phyloP scores from a whole-genome alignment of 2,797 vertebrate species.

The Tinamus major region DNA sequence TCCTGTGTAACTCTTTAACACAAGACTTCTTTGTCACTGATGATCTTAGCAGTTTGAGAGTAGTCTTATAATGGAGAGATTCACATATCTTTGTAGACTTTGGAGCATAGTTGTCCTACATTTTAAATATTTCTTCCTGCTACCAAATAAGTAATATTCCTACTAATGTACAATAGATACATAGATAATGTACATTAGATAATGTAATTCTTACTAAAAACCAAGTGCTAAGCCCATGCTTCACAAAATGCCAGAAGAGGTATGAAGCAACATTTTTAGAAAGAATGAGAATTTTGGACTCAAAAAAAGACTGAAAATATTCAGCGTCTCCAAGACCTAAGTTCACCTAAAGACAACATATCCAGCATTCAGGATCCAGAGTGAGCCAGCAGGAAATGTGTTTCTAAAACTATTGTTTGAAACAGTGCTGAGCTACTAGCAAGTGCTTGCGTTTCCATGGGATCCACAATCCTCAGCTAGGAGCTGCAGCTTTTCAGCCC shows the following conservation, averaged over 20 bases:
- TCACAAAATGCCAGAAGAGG: neutral
- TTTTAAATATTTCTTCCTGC: neutral
- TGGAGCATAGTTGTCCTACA: neutral
- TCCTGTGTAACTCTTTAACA: neutral
- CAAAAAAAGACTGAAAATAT: neutral
- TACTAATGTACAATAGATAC: neutral
- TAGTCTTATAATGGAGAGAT: too few relatives aligned
- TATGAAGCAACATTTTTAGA: neutral
- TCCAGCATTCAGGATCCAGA: neutral
- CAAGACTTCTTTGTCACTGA: too few relatives aligned
- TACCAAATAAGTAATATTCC: neutral
- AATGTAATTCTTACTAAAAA: neutral
- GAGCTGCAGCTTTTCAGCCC: neutral
- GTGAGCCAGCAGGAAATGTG: neutral
- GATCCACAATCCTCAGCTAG: accelerated
- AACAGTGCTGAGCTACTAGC: neutral
- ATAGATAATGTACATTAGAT: neutral
- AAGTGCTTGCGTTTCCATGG: neutral
- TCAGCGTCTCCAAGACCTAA: neutral
- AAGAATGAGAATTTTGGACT: neutral
- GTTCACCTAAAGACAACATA: neutral
- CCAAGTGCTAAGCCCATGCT: neutral
- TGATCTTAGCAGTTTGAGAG: too few relatives aligned
- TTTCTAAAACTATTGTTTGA: neutral
- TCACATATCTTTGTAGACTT: neutral